Percentiles rank a stretch among this genome's conserved stretches.
These are phyloP conservation scores for Phaetusa simplex DNA, from an alignment of 2,113 vertebrate genomes.

Conservation along the genomic window DNA sequence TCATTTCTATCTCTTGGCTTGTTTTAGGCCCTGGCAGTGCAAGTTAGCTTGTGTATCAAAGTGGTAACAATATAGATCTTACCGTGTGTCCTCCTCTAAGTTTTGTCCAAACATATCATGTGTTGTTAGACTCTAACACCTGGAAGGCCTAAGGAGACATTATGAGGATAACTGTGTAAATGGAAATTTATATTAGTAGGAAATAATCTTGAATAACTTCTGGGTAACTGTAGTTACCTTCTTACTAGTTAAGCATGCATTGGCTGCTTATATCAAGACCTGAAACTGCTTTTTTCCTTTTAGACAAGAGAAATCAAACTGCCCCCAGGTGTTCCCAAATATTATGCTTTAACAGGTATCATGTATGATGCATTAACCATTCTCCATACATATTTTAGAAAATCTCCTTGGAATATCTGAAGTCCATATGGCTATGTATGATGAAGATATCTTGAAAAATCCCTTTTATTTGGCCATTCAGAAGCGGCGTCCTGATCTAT, in stretches of 20 bases:
- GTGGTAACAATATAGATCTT: background rate
- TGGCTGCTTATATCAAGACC: background rate
- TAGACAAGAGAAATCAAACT: background rate
- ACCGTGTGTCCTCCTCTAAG: background rate
- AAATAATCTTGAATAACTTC: background rate
- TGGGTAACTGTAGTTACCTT: background rate
- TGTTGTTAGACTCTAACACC: background rate
- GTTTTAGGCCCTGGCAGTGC: background rate
- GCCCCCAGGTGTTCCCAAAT: background rate
- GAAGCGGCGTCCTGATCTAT: constrained; percentile 89
- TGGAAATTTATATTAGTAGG: background rate
- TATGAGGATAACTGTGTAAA: background rate
- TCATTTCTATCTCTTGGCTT: background rate
- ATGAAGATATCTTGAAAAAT: constrained; percentile 95
- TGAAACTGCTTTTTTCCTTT: background rate
- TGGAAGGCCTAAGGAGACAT: background rate
- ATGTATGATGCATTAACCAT: background rate
- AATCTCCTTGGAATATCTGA: constrained; percentile 31
- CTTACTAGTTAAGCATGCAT: background rate
- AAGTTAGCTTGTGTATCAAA: background rate
- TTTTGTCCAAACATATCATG: background rate
- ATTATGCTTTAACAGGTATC: rapidly evolving
- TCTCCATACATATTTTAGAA: constrained; percentile 24
- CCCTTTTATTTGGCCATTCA: constrained; percentile 92
- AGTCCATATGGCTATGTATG: constrained; percentile 96